These are phyloP conservation scores for Acrocyrtus sp. DNA, from an alignment of 2,888 invertebrate genomes.

Conservation along the genomic window DNA sequence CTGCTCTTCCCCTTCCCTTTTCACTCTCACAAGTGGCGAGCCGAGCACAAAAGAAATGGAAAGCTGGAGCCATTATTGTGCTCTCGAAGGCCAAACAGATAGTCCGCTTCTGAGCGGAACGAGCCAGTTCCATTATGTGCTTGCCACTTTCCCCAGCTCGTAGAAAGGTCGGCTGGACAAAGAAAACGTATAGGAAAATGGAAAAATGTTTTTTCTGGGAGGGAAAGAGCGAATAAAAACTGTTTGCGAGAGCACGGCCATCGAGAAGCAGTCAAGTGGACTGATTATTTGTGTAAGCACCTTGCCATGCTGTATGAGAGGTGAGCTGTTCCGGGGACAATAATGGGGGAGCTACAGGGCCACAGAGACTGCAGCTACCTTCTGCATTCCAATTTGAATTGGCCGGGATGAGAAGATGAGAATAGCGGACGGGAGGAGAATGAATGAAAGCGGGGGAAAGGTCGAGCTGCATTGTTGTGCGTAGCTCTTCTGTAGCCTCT, in stretches of 20 bases:
- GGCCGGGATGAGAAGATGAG: neutral
- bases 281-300: too few species aligned
- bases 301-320: too few species aligned
- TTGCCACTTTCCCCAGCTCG: neutral
- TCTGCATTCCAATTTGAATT: neutral
- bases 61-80: too few species aligned
- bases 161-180: slow-evolving; percentile 9
- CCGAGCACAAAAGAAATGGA: neutral
- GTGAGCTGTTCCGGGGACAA: too few species aligned
- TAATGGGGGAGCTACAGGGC: neutral
- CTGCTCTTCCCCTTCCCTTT: neutral
- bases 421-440: neutral
- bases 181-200: neutral
- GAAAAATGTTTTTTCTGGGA: neutral
- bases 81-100: too few species aligned
- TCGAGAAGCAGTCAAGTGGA: too few species aligned
- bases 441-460: neutral
- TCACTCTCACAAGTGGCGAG: neutral
- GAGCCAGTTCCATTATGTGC: too few species aligned
- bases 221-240: too few species aligned
- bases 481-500: neutral
- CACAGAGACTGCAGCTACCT: neutral
- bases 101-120: too few species aligned
- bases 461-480: neutral
- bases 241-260: too few species aligned